Conservation (phyloP, 2,888 invertebrate genomes). For the Ferdinandea cuprea region DNA sequence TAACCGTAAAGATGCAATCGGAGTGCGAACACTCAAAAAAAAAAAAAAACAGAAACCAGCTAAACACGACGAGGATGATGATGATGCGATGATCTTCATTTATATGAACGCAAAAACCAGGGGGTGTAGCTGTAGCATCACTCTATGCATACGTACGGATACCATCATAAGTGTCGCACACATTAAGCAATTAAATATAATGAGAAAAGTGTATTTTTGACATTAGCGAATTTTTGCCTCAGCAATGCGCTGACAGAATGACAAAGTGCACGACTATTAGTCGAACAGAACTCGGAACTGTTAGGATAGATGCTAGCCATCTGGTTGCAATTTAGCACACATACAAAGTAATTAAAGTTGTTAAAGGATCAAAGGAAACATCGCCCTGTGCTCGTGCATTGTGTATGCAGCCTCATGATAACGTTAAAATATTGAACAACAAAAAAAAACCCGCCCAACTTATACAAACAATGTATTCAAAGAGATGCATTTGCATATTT, state of each 20-base stretch:
- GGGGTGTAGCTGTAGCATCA: slow-evolving; percentile 20
- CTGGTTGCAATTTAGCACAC: slow-evolving; percentile 50
- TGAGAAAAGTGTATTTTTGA: slow-evolving; percentile 73
- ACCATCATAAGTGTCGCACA: slow-evolving; percentile 43
- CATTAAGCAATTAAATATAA: slow-evolving; percentile 74
- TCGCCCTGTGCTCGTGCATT: neutral
- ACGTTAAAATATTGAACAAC: neutral
- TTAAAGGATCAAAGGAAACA: slow-evolving; percentile 58
- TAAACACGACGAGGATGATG: slow-evolving; percentile 24
- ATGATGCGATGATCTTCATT: slow-evolving; percentile 19
- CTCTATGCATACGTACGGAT: slow-evolving; percentile 1
- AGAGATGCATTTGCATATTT: no score
- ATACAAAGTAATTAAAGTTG: slow-evolving; percentile 39
- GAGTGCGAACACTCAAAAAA: slow-evolving; percentile 59
- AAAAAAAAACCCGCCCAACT: neutral
- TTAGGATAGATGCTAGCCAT: slow-evolving; percentile 34
- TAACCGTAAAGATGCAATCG: slow-evolving; percentile 64
- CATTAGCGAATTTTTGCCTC: slow-evolving; percentile 57
- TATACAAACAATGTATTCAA: no score
- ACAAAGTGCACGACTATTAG: slow-evolving; percentile 70
- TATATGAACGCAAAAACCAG: slow-evolving; percentile 8
- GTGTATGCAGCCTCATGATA: slow-evolving; percentile 24
- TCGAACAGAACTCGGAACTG: slow-evolving; percentile 43
- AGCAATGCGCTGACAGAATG: slow-evolving; percentile 62
- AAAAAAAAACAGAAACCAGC: slow-evolving; percentile 10